phyloP scores from a whole-genome alignment of 2,888 invertebrate species.

The Cristatella mucedo region DNA sequence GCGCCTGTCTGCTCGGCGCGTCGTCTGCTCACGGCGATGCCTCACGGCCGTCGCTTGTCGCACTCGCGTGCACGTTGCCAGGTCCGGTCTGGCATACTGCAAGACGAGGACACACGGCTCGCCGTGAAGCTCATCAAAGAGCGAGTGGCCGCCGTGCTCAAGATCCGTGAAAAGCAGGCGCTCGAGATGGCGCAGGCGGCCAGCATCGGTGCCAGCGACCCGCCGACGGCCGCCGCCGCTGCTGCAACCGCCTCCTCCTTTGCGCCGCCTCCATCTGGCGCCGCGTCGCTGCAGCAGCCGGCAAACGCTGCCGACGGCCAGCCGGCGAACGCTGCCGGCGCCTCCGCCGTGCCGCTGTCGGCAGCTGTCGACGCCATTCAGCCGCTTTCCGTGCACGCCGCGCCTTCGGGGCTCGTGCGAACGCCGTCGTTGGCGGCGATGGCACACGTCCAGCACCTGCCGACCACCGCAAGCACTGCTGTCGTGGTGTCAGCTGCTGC shows the following conservation, averaged over 20 bases:
- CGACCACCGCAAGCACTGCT: too few relatives aligned
- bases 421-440: too few relatives aligned
- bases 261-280: not conserved
- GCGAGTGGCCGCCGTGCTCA: conserved; percentile 1
- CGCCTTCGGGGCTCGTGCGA: too few relatives aligned
- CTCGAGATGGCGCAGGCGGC: too few relatives aligned
- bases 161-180: not conserved
- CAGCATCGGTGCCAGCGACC: not conserved
- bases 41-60: too few relatives aligned
- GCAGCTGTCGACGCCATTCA: not conserved
- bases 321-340: not conserved
- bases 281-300: not conserved
- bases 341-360: not conserved
- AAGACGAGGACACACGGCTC: conserved; percentile 1
- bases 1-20: too few relatives aligned
- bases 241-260: not conserved
- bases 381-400: too few relatives aligned
- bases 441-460: too few relatives aligned
- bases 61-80: too few relatives aligned
- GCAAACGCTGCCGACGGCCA: not conserved
- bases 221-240: not conserved
- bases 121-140: conserved; percentile 6
- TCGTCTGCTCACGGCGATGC: too few relatives aligned
- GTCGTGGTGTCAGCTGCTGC: too few relatives aligned
- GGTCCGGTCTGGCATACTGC: conserved; percentile 1